Conservation (phyloP, 2,888 invertebrate species). For the Xylophagus ater region DNA sequence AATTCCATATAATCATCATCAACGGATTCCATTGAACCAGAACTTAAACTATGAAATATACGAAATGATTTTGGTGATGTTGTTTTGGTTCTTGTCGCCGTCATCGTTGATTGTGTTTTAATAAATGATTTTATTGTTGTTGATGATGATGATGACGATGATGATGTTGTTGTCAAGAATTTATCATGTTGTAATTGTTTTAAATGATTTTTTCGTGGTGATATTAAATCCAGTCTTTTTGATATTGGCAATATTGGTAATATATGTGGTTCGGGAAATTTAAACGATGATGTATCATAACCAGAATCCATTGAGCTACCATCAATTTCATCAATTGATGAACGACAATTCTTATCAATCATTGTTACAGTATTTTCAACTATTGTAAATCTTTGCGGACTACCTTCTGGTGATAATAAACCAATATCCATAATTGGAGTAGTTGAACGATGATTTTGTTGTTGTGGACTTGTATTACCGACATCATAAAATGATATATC, state of each 20-base stretch:
- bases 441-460: slow-evolving; percentile 19
- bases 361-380: slow-evolving; percentile 19
- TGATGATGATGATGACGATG: slow-evolving; percentile 6
- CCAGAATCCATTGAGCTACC: slow-evolving; percentile 50
- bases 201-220: slow-evolving; percentile 7
- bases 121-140: background rate
- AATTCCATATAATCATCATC: slow-evolving; percentile 56
- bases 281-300: slow-evolving; percentile 37
- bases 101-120: slow-evolving; percentile 14
- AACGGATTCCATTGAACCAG: slow-evolving; percentile 46
- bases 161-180: slow-evolving; percentile 13
- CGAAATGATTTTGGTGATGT: slow-evolving; percentile 30
- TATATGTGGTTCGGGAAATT: slow-evolving; percentile 38
- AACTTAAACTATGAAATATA: slow-evolving; percentile 42
- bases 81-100: background rate
- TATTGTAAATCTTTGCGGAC: slow-evolving; percentile 31
- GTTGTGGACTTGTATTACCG: slow-evolving; percentile 23
- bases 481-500: slow-evolving; percentile 36
- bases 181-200: background rate
- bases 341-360: slow-evolving; percentile 18
- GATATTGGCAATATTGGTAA: slow-evolving; percentile 27
- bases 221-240: slow-evolving; percentile 23
- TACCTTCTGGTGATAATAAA: slow-evolving; percentile 34
- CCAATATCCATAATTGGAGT: slow-evolving; percentile 16
- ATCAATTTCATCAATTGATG: slow-evolving; percentile 43